phyloP scores from a whole-genome alignment of 2,113 vertebrate genomes.

The Ceuthmochares aereus region DNA sequence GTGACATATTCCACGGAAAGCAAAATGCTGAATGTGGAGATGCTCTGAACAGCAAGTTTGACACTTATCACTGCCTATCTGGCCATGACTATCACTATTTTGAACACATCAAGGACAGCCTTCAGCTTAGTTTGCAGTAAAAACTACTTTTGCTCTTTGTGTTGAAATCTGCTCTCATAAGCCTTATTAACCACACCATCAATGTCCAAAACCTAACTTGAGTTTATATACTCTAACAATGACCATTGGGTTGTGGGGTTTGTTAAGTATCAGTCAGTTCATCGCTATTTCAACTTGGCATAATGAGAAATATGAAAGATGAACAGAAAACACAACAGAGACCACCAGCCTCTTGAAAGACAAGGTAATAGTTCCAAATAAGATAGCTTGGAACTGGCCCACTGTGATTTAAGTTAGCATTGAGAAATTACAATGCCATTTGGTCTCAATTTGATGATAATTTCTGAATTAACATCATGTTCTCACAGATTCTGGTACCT shows the following conservation, averaged over 20 bases:
- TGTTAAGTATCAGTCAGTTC: neutral
- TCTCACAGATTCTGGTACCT: neutral
- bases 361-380: neutral
- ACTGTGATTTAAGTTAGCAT: neutral
- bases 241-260: neutral
- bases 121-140: neutral
- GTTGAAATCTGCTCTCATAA: neutral
- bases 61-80: neutral
- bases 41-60: neutral
- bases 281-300: neutral
- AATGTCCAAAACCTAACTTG: neutral
- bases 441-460: neutral
- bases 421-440: neutral
- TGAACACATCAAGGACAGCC: fast-evolving
- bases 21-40: neutral
- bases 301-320: neutral
- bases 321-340: neutral
- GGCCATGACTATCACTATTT: neutral
- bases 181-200: neutral
- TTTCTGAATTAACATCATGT: neutral
- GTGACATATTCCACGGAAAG: neutral
- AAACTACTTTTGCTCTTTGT: neutral
- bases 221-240: neutral
- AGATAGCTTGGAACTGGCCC: neutral
- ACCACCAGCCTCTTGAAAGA: neutral